Conservation (phyloP, 2,113 vertebrate genomes). For the Paedocypris sp. region DNA sequence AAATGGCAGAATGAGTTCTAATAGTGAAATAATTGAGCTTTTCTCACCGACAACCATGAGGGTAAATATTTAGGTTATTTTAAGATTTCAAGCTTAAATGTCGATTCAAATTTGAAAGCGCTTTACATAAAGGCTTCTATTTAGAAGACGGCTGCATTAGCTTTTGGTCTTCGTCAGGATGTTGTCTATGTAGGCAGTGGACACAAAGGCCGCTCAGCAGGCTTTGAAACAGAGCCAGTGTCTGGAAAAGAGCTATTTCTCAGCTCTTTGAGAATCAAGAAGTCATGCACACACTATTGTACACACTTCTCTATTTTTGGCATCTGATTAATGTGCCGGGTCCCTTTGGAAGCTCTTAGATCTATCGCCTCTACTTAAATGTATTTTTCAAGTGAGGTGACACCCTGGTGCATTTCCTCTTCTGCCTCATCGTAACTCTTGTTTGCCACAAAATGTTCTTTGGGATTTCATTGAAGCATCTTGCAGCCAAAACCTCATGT, state of each 20-base stretch:
- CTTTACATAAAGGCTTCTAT: no score
- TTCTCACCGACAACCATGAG: no score
- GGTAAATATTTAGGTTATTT: no score
- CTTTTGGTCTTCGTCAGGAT: not conserved
- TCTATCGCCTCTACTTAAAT: conserved; percentile 26
- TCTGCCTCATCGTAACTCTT: conserved; percentile 6
- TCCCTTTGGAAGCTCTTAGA: conserved; percentile 20
- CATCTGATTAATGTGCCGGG: conserved; percentile 21
- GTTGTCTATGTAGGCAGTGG: not conserved
- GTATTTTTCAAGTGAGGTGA: conserved; percentile 21
- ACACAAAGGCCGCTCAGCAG: not conserved
- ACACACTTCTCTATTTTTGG: conserved; percentile 27
- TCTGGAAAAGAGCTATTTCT: conserved; percentile 6
- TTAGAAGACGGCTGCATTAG: no score
- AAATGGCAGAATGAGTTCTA: no score
- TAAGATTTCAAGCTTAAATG: no score
- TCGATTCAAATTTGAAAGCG: no score
- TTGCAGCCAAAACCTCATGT: not conserved
- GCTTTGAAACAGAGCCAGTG: not conserved
- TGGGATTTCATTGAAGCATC: not conserved
- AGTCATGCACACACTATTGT: conserved; percentile 13
- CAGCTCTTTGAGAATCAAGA: conserved; percentile 1
- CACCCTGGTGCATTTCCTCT: conserved; percentile 13
- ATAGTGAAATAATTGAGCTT: no score
- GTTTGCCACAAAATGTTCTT: not conserved